Base-by-base conservation (phyloP, 2,888 invertebrate genomes). In the Orthosia cruda region DNA sequence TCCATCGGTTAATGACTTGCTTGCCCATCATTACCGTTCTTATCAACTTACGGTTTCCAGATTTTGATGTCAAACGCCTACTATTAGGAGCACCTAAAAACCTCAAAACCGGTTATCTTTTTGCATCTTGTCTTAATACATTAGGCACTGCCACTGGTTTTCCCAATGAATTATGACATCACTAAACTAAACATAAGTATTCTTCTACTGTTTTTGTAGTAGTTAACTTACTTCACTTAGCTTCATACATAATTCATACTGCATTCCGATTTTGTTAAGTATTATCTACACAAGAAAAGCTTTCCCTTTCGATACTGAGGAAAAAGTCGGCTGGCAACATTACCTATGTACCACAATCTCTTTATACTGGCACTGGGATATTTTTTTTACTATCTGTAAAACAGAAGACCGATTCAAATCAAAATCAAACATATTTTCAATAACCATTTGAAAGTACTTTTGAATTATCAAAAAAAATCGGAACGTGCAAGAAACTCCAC, bases 191-290 rank as follows among this genome's bases (percentile, higher is more conserved):
- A 20, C 26, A 5, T 78, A 40, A 54, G 12, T 79, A 82, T 77
- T 77, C 55, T 49, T 61, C 23, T 23, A 52, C 32, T 47, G 70
- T 61, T 26, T 76, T 57, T 13, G 32, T 49, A 49, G n/a, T 55
- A 54, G 47, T 12, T 74, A 65, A 18, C 40, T 40, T n/a, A 61
- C 61, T 57, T 55, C 26, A 54, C 47, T 59, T 49, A 79, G 61
- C 52, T 54, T 61, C 67, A 78, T 78, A 58, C 62, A 81, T 78
- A 49, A 77, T 77, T 77, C 58, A 81, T 61, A 26, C 23, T 52
- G 52, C 26, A 11, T 12, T 52, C 40, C 52, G 18, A 47, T 32
- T 57, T 50, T 50, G 26, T 55, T 79, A 16, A 40, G 52, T 40
- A 40, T 58, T 61, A 40, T 40, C 40, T 40, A 58, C 47, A 63